phyloP scores from a whole-genome alignment of 2,888 invertebrate species.

The Sympetrum striolatum region DNA sequence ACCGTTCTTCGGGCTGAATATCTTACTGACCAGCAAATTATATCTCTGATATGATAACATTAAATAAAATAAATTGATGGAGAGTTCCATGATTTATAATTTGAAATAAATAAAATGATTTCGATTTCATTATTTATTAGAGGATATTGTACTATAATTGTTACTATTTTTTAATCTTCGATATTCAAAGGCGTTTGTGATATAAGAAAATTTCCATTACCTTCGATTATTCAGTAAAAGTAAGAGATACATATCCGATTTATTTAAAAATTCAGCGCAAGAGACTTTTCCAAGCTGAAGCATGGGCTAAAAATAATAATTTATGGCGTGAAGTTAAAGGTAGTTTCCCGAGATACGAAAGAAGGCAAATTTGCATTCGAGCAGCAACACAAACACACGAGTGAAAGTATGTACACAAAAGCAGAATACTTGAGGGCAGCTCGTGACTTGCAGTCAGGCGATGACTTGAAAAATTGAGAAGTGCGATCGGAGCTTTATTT shows the following conservation, averaged over 20 bases:
- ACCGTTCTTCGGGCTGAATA: too few relatives aligned
- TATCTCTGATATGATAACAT: too few relatives aligned
- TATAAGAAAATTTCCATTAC: too few relatives aligned
- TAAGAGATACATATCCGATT: neutral
- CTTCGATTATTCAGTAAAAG: too few relatives aligned
- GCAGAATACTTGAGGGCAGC: neutral
- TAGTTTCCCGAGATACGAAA: neutral
- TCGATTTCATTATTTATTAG: too few relatives aligned
- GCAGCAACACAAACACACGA: neutral
- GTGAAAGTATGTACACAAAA: neutral
- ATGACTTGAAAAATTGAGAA: neutral
- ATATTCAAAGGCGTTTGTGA: too few relatives aligned
- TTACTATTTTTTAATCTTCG: too few relatives aligned
- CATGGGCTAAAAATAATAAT: neutral
- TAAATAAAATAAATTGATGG: too few relatives aligned
- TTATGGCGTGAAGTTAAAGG: neutral
- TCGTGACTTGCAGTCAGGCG: neutral
- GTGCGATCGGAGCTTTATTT: neutral
- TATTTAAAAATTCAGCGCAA: neutral
- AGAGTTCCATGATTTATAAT: too few relatives aligned
- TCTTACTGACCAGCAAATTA: too few relatives aligned
- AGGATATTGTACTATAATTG: too few relatives aligned
- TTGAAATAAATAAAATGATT: too few relatives aligned
- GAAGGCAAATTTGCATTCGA: neutral
- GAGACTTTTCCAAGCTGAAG: neutral